A percentile compares a stretch with the other conserved stretches of the same genome.
phyloP scores from a whole-genome alignment of 2,888 invertebrate species.

The Hydriomena furcata region DNA sequence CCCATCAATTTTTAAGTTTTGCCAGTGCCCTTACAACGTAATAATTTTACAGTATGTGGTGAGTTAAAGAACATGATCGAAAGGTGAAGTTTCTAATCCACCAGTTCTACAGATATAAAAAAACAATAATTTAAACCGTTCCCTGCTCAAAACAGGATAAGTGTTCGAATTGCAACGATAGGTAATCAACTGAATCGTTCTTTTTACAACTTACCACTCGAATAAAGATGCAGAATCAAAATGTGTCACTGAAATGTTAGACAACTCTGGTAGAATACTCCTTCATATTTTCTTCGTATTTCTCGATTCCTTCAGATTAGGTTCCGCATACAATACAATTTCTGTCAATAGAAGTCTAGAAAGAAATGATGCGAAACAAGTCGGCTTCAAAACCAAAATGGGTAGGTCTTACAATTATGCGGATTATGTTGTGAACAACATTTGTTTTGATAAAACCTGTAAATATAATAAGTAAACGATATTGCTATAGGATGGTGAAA shows the following conservation, averaged over 20 bases:
- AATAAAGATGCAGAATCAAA: conserved; percentile 16
- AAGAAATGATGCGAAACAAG: conserved; percentile 1
- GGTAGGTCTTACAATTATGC: background rate
- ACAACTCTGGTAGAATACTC: conserved; percentile 16
- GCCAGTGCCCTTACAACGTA: too few relatives aligned
- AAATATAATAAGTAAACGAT: too few relatives aligned
- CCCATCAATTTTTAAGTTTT: too few relatives aligned
- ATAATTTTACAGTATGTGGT: too few relatives aligned
- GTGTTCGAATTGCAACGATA: background rate
- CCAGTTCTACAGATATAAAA: too few relatives aligned
- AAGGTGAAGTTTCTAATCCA: too few relatives aligned
- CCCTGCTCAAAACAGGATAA: background rate
- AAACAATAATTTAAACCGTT: too few relatives aligned
- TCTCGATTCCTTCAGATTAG: conserved; percentile 13
- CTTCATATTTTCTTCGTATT: conserved; percentile 16
- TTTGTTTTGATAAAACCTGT: conserved; percentile 1
- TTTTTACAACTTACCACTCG: conserved; percentile 22
- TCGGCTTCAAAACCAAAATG: conserved; percentile 4
- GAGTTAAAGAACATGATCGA: too few relatives aligned
- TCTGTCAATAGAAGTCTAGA: conserved; percentile 13
- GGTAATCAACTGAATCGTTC: conserved; percentile 5
- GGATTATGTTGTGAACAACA: background rate
- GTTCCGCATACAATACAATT: conserved; percentile 1
- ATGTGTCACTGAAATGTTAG: conserved; percentile 8
- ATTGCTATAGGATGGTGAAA: too few relatives aligned